phyloP scores from a whole-genome alignment of 2,888 invertebrate genomes.

The Elaeidobius kamerunicus region DNA sequence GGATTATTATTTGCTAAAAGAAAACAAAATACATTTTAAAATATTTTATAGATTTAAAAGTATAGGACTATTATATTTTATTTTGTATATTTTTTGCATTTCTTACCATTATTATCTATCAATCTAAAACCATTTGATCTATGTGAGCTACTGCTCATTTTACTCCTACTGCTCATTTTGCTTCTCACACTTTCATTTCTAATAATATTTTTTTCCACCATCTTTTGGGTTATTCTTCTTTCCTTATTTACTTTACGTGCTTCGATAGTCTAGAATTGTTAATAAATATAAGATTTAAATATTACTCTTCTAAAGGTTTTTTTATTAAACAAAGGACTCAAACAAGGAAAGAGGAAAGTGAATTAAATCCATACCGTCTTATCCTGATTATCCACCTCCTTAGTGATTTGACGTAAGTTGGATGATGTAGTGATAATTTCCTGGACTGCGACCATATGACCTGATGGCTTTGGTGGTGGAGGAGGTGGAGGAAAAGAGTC shows the following conservation, averaged over 20 bases:
- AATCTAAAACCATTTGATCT: conserved; percentile 34
- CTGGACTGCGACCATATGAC: not conserved
- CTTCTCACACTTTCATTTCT: conserved; percentile 38
- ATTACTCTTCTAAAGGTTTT: no score
- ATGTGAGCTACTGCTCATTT: conserved; percentile 39
- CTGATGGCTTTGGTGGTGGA: conserved; percentile 20
- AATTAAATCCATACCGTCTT: no score
- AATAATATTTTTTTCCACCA: conserved; percentile 28
- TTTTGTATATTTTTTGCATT: no score
- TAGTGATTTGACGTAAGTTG: conserved; percentile 10
- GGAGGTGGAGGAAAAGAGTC: conserved; percentile 30
- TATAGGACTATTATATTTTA: no score
- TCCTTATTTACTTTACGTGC: conserved; percentile 22
- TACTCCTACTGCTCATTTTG: conserved; percentile 39
- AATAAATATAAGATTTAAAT: no score
- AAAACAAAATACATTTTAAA: no score
- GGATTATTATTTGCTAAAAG: not conserved
- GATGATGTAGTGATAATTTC: not conserved
- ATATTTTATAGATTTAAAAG: no score
- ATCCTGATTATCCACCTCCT: no score
- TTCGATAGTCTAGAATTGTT: no score
- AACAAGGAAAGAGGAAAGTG: no score
- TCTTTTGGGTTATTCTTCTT: conserved; percentile 25
- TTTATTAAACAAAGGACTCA: no score
- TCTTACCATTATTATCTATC: conserved; percentile 20